phyloP scores from a whole-genome alignment of 2,888 invertebrate genomes.

The Drosophila subquinaria region DNA sequence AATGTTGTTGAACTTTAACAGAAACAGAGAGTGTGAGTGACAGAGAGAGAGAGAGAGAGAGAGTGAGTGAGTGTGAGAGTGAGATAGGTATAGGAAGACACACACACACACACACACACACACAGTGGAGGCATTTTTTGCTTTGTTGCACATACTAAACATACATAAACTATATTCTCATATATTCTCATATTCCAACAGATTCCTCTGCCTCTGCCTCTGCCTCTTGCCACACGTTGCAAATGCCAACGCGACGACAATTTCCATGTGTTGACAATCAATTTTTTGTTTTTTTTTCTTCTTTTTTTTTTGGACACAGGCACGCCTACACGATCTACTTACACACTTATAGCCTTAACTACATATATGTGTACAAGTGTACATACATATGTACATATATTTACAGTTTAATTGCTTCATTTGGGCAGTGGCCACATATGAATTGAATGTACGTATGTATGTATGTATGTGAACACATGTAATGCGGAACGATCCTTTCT shows the following conservation, averaged over 20 bases:
- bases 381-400: background rate
- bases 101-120: conserved; percentile 2
- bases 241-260: conserved; percentile 56
- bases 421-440: conserved; percentile 32
- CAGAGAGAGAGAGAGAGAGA: background rate
- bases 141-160: conserved; percentile 10
- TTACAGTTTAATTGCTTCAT: conserved; percentile 51
- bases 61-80: background rate
- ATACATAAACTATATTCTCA: no score
- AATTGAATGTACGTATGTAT: background rate
- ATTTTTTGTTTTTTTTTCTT: conserved; percentile 16
- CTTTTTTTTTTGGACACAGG: conserved; percentile 30
- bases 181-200: conserved; percentile 8
- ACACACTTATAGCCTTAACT: background rate
- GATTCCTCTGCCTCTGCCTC: conserved; percentile 3
- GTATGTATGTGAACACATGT: conserved; percentile 28
- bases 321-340: conserved; percentile 38
- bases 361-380: background rate
- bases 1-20: conserved; percentile 70
- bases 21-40: background rate
- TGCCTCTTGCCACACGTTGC: conserved; percentile 7
- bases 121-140: conserved; percentile 29
- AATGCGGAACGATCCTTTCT: conserved; percentile 50
- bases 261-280: conserved; percentile 67
- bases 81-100: background rate